phyloP scores from a whole-genome alignment of 1,140 invertebrate genomes.

The Elymnias hypermnestra region DNA sequence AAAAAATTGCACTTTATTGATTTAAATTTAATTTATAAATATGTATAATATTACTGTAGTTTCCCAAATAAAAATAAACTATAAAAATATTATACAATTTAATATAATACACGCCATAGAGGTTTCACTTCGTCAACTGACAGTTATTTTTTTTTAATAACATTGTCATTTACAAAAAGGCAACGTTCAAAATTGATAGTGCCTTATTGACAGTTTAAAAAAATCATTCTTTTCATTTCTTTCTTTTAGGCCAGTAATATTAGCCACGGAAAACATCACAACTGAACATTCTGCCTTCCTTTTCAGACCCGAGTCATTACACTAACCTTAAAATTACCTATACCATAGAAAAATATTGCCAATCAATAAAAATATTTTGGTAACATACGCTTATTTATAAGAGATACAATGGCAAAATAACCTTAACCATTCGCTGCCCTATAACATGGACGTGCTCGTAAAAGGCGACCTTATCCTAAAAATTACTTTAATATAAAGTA shows the following conservation, averaged over 20 bases:
- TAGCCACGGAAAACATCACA: not conserved
- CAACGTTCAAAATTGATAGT: too few species aligned
- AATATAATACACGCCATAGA: too few species aligned
- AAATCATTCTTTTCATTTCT: too few species aligned
- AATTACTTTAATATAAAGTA: constrained; percentile 68
- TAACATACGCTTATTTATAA: constrained; percentile 45
- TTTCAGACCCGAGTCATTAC: constrained; percentile 21
- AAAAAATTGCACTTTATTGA: too few species aligned
- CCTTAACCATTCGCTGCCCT: constrained; percentile 51
- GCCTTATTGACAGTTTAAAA: too few species aligned
- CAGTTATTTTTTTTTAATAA: too few species aligned
- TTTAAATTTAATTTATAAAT: too few species aligned
- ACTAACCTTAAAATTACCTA: constrained; percentile 40
- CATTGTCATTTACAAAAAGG: too few species aligned
- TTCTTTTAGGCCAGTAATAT: not conserved
- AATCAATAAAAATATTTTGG: constrained; percentile 45
- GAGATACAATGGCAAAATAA: constrained; percentile 44
- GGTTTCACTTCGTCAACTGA: too few species aligned
- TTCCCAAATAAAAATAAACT: too few species aligned
- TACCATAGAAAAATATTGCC: constrained; percentile 48
- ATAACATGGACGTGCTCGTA: constrained; percentile 60
- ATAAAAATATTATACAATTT: too few species aligned
- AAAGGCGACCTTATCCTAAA: constrained; percentile 58
- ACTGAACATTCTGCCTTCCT: constrained; percentile 23
- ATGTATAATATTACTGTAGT: too few species aligned